phyloP scores from a whole-genome alignment of 2,113 vertebrate species.

The Alosa alosa region DNA sequence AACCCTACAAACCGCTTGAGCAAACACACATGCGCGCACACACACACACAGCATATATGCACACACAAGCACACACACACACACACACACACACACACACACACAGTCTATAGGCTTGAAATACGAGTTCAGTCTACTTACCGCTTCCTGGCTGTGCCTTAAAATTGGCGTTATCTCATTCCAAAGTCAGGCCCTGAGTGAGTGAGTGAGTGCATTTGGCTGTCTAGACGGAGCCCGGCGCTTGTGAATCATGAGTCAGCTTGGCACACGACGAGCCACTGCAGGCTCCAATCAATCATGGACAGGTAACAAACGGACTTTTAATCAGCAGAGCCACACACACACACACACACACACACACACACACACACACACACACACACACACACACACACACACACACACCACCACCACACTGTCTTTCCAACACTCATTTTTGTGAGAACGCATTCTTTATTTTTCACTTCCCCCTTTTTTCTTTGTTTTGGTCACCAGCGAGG shows the following conservation, averaged over 20 bases:
- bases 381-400: not conserved
- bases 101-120: not conserved
- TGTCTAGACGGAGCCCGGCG: not conserved
- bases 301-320: not conserved
- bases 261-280: not conserved
- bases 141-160: not conserved
- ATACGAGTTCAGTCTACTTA: not conserved
- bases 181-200: not conserved
- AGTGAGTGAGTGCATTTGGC: not conserved
- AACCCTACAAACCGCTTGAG: not conserved
- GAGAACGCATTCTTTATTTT: not conserved
- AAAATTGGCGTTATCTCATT: not conserved
- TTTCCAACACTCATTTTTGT: too few species aligned
- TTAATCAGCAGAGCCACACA: not conserved
- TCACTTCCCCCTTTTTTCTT: not conserved
- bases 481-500: not conserved
- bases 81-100: not conserved
- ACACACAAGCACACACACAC: not conserved
- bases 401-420: not conserved
- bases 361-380: not conserved
- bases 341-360: not conserved
- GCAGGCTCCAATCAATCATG: not conserved
- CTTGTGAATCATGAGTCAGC: not conserved
- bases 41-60: not conserved
- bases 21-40: not conserved